Base-by-base conservation (phyloP, 2,888 invertebrate genomes). In the Agriopis aurantiaria region DNA sequence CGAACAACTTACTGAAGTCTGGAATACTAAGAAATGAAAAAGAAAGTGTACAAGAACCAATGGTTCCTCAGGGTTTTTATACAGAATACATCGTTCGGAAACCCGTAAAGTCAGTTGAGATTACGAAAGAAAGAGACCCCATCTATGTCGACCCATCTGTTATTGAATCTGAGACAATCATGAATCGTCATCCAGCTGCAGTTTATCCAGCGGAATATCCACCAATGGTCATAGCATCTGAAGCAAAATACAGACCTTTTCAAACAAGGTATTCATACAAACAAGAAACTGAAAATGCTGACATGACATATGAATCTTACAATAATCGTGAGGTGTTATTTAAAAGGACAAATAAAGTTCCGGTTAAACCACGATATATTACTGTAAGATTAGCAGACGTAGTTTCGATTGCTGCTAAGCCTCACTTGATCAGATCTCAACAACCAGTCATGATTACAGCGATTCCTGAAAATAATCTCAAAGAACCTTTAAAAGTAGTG, bases 231-330 rank as follows among this genome's bases (percentile, higher is more conserved):
- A 33, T 68, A 6, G 65, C 75, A 56, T 61, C 75, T 17, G 71
- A 62, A 67, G 9, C 71, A 0, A 61, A 73, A 51, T 1, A 65
- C 7, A 33, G 48, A 10, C 71, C 76, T 4, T 56, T 77, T 23
- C 72, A 80, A 58, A 72, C 74, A 0, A 80, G 69, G 62, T 86
- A 85, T 73, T 83, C 77, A 3, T 85, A 86, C 65, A 77, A 80
- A 66, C 82, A 86, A 74, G 68, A 79, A n/a, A 72, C 76, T 6
- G 68, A 72, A 7, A 78, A 80, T 46, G 79, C 78, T 11, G 79
- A 78, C 23, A 82, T 77, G 59, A 76, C 72, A 0, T 87, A 78
- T 60, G 74, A 77, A n/a, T 76, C 80, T 3, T 75, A 79, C 49
- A 76, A 80, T 46, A 78, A 74, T 23, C 75, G 75, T 11, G 78